Conservation (phyloP, 2,113 vertebrate genomes). For the Sprattus sprattus region DNA sequence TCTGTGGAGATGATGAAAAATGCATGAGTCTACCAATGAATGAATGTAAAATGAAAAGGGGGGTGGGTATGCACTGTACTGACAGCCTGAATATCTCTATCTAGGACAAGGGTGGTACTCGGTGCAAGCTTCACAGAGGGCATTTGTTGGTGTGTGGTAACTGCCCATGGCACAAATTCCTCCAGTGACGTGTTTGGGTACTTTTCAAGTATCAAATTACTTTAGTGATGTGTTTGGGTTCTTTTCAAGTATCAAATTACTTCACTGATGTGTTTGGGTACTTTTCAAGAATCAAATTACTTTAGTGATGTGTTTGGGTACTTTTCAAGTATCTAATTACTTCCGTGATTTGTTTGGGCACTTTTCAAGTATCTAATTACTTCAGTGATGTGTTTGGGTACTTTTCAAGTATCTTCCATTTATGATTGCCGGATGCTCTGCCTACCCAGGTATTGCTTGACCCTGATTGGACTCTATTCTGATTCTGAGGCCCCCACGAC, state of each 20-base stretch:
- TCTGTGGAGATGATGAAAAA: constrained; percentile 39
- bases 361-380: no score
- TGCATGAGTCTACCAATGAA: constrained; percentile 41
- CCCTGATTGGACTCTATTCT: no score
- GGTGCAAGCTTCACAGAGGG: constrained; percentile 11
- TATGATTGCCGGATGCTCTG: no score
- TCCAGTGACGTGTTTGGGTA: neutral
- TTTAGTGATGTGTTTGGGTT: no score
- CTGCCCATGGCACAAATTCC: neutral
- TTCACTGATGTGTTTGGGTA: no score
- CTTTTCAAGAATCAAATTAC: neutral
- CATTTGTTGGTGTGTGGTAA: constrained; percentile 14
- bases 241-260: no score
- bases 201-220: neutral
- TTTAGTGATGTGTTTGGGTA: neutral
- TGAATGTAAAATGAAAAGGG: constrained; percentile 41
- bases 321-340: neutral
- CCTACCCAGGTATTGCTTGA: no score
- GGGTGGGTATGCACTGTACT: constrained; percentile 26
- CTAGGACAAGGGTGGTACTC: constrained; percentile 11
- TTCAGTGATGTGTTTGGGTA: no score
- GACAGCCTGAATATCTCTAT: constrained; percentile 40
- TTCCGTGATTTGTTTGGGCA: no score
- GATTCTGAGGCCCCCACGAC: no score
- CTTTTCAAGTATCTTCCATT: no score